Evolutionary conservation across 2,888 invertebrate genomes (phyloP), one percentile per base, ranked within the genome.

Genomic region (Camponotus fellah): DNA sequence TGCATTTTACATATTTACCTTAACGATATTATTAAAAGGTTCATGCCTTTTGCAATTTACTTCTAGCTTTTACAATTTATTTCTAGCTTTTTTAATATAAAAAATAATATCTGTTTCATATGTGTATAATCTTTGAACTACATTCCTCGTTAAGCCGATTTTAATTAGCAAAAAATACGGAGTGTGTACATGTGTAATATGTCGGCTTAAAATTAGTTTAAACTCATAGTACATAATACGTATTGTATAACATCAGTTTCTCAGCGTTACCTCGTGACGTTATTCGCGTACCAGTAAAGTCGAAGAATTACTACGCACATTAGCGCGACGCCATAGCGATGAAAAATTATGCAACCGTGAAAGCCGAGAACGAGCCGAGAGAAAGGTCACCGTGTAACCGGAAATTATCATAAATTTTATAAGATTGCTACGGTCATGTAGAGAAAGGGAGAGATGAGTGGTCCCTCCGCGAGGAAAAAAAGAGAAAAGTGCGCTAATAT

Each of bases 391-490:
- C n/a, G 46, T 49, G 66, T 82, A 84, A 62, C 17, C 43, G 71
- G 43, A 82, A 83, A 83, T 88, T 83, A 85, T 83, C 86, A 87
- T 89, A 85, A 90, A 90, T 89, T 87, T 86, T 75, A 83, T 87
- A 65, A 82, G 71, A 74, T 68, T 80, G 46, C 26, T 21, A 32
- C 43, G 40, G 17, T n/a, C n/a, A 53, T 53, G n/a, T 53, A 56
- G 62, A 65, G 43, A 14, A 64, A 66, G 40, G 40, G 65, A 69
- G 71, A 53, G 46, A 2, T 53, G 49, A 58, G 58, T 64, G 32
- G 56, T 5, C 68, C 12, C 34, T 64, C 10, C 10, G 58, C 37
- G 14, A 49, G 62, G 12, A 26, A 17, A 14, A 49, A 60, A 49
- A 32, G 34, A 34, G 66, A 77, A 82, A 76, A 49, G 83, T 71